Evolutionary conservation across 2,888 invertebrate species (phyloP), one percentile per base, ranked within the genome.

Genomic region (Synanthedon formicaeformis): DNA sequence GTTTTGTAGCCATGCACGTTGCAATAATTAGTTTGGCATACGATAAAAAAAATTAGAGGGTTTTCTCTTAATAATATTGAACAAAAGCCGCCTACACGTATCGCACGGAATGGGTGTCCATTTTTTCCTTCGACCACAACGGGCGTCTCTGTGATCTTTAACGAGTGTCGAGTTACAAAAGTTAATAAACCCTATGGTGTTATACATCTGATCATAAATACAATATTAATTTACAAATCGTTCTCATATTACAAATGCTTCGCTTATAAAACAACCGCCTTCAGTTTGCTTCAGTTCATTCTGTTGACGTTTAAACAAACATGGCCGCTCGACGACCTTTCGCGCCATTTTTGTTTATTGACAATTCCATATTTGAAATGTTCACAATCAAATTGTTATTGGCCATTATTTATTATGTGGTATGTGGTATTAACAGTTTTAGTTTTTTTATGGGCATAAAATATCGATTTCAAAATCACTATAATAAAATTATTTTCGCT

Each of bases 291-390:
- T 45, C 6, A 16, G 2, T 16, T 16, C 16, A 45, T 14, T 12
- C 45, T 5, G 45, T 45, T 45, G 45, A 45, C 45, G 45, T 45
- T 45, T 45, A 2, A 45, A 13, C n/a, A 13, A 13, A 45, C 34
- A 34, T 23, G 23, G 10, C 34, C n/a, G 14, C 45, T 13, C 56
- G 60, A 58, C 64, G 66, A 60, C 69, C 63, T 66, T 65, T 64
- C 58, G 60, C 60, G 64, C 65, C 66, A 61, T 65, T 65, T 62
- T 63, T 59, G 60, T 58, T 56, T 60, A 57, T 58, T 58, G 56
- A 50, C 27, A 40, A 54, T 59, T 60, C 61, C 57, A 52, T 59
- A 57, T 64, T 61, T 51, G 54, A 13, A 45, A 13, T 45, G 45
- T 14, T 14, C 6, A n/a, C 45, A 45, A 14, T 45, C 13, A 45